Base-by-base conservation (phyloP, 2,113 vertebrate species). In the Syngnathoides biaculeatus region DNA sequence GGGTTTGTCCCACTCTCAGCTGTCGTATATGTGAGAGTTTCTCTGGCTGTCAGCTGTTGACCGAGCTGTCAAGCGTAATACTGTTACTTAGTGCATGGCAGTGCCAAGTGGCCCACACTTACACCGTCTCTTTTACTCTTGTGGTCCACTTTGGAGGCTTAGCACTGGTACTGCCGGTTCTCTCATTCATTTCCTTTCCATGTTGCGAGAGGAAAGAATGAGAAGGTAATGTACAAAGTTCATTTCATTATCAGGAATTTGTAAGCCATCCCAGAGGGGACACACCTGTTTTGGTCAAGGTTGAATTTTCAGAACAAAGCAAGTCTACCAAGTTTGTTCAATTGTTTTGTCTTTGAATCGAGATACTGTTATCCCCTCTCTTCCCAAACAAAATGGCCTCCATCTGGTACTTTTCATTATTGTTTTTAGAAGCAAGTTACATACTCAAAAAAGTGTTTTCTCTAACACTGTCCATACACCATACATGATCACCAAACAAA, bases 31-130 rank as follows among this genome's bases (percentile, higher is more conserved):
- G 65, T 79, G 74, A 74, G 38, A 45, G 61, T 65, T 40, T 75
- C 58, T 50, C 38, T 56, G 64, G 67, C 48, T 62, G 74, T 82
- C 77, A 82, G 81, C 79, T 89, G 86, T 89, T 89, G 86, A 81
- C 52, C 81, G 84, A 84, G 75, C 88, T 79, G 79, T 85, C 83
- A 89, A 73, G 67, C 50, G 57, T 84, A 80, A 73, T 78, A 71
- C 78, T 84, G 84, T 76, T 84, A 88, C 86, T 86, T 89, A 88
- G 73, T 85, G 65, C 83, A 84, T 30, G 35, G 72, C 61, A 1
- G n/a, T 84, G 88, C 83, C 85, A 87, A 86, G 64, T 84, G 45
- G 62, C 52, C 64, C 73, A 73, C 74, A 71, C 71, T 8, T 22
- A 7, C 8, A n/a, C 47, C 15, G 48, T 68, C 30, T 67, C 68